These are phyloP conservation scores for Brachionus manjavacas DNA, from an alignment of 1,140 invertebrate genomes.

Conservation along the genomic window DNA sequence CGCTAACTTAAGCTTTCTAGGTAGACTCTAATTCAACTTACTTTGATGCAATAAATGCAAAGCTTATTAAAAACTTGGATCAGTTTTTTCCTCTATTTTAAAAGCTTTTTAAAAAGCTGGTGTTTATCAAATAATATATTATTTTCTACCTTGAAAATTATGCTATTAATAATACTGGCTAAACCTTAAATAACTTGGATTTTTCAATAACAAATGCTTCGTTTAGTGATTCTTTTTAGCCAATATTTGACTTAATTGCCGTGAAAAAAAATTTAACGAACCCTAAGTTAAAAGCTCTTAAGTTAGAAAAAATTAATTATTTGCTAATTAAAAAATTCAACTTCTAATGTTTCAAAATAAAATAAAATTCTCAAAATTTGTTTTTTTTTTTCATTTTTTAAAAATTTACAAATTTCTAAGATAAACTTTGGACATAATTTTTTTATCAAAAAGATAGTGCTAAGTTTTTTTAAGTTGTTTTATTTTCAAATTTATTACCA, in stretches of 20 bases:
- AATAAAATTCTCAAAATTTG: neutral
- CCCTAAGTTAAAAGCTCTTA: too few species aligned
- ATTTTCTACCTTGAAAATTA: neutral
- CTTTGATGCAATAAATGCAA: neutral
- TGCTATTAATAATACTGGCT: neutral
- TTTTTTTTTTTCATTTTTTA: neutral
- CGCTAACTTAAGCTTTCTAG: neutral
- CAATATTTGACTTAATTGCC: neutral
- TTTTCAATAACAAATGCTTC: neutral
- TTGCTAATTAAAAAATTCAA: too few species aligned
- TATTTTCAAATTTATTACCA: neutral
- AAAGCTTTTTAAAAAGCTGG: neutral
- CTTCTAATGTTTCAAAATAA: too few species aligned
- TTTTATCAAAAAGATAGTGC: neutral
- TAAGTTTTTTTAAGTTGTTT: neutral
- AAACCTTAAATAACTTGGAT: neutral
- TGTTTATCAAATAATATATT: neutral
- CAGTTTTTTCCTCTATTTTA: too few species aligned
- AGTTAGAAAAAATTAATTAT: too few species aligned
- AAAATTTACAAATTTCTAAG: neutral
- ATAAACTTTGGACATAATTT: neutral
- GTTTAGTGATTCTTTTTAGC: neutral
- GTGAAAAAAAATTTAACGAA: neutral
- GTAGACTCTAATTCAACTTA: neutral
- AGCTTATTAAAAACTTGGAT: neutral